Evolutionary conservation across 2,888 invertebrate species (phyloP).

Genomic region (Hydriomena furcata): DNA sequence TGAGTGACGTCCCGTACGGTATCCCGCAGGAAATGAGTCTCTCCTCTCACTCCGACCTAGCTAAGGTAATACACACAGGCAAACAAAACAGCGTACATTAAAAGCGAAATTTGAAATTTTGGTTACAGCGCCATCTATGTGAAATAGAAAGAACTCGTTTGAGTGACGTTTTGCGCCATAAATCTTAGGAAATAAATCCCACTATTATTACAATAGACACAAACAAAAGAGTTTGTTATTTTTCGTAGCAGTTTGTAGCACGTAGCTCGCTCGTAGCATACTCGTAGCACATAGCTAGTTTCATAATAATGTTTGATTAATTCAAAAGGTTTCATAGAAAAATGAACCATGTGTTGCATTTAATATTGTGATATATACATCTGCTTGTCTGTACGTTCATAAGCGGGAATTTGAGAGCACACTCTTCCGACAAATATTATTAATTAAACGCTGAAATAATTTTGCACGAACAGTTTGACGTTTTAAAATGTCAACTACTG

Average conservation of each 20-base stretch:
- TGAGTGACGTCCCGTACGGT: conserved; percentile 36
- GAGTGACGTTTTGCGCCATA: no score
- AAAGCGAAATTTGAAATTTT: no score
- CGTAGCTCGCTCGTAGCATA: not conserved
- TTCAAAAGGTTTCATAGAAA: not conserved
- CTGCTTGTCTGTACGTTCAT: conserved; percentile 32
- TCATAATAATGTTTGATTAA: no score
- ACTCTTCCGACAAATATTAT: conserved; percentile 51
- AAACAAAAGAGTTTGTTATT: no score
- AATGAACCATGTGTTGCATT: conserved; percentile 7
- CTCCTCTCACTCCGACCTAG: conserved; percentile 27
- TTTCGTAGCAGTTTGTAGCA: no score
- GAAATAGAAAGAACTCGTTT: no score
- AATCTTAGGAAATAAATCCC: no score
- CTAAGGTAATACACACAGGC: conserved; percentile 7
- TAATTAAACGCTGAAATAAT: conserved; percentile 53
- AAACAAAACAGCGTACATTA: not conserved
- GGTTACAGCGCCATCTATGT: no score
- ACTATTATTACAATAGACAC: no score
- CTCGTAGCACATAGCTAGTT: not conserved
- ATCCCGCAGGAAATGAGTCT: conserved; percentile 59
- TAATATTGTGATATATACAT: conserved; percentile 24
- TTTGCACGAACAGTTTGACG: conserved; percentile 19
- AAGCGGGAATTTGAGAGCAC: conserved; percentile 53
- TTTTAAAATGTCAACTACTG: conserved; percentile 1